Conservation (phyloP, 2,113 vertebrate genomes). For the Proterorhinus semilunaris region DNA sequence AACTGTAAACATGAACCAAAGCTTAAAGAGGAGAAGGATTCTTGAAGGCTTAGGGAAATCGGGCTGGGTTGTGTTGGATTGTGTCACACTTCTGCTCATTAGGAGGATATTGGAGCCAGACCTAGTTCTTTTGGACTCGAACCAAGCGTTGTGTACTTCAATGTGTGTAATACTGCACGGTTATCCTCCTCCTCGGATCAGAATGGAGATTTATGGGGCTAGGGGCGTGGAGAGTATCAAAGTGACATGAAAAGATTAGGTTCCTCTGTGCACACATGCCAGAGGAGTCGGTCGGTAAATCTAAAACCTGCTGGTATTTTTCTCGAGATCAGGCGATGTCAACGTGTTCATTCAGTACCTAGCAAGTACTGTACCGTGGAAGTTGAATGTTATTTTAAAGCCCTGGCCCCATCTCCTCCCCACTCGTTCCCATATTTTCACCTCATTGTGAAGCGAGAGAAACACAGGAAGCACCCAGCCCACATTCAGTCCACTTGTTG, state of each 20-base stretch:
- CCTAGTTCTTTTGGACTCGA: neutral
- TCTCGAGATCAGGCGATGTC: neutral
- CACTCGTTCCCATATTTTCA: slow-evolving; percentile 30
- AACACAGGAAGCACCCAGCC: slow-evolving; percentile 55
- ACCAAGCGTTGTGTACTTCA: neutral
- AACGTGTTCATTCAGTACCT: neutral
- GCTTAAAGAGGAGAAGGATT: neutral
- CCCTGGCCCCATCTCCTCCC: slow-evolving; percentile 8
- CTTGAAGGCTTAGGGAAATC: neutral
- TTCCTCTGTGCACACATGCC: slow-evolving; percentile 7
- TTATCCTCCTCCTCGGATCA: neutral
- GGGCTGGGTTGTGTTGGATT: neutral
- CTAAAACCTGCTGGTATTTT: slow-evolving; percentile 10
- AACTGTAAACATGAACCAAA: slow-evolving; percentile 9
- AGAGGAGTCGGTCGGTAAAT: neutral
- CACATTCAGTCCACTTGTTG: slow-evolving; percentile 24
- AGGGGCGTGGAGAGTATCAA: slow-evolving; percentile 12
- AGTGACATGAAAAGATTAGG: slow-evolving; percentile 13
- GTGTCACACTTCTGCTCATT: slow-evolving; percentile 9
- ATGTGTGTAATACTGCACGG: neutral
- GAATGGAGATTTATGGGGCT: slow-evolving; percentile 1
- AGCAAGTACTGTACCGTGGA: neutral
- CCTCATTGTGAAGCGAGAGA: slow-evolving; percentile 52
- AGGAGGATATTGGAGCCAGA: slow-evolving; percentile 2
- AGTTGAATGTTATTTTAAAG: neutral